phyloP scores from a whole-genome alignment of 2,888 invertebrate species.

The Onthophagus sagittarius region DNA sequence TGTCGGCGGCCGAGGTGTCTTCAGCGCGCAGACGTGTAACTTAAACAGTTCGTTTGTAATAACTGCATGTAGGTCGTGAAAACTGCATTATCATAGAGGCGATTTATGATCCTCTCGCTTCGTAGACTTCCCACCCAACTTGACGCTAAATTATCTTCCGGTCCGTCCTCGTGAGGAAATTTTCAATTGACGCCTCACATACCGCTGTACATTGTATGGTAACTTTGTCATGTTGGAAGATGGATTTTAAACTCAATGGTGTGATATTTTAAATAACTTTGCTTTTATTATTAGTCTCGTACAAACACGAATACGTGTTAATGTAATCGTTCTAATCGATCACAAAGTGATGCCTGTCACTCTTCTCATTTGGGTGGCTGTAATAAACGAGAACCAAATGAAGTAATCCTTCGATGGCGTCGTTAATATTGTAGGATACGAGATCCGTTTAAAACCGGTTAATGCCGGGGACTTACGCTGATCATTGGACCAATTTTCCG shows the following conservation, averaged over 20 bases:
- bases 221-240: too few relatives aligned
- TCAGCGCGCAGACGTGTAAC: slow-evolving; percentile 3
- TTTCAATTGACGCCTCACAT: background rate
- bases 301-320: too few relatives aligned
- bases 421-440: background rate
- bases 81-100: slow-evolving; percentile 8
- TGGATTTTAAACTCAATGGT: too few relatives aligned
- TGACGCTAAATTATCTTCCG: background rate
- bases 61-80: slow-evolving; percentile 10
- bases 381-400: background rate
- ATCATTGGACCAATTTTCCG: background rate
- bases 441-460: background rate
- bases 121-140: too few relatives aligned
- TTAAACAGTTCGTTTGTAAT: slow-evolving; percentile 12
- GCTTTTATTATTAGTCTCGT: too few relatives aligned
- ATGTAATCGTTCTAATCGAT: background rate
- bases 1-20: background rate
- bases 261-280: too few relatives aligned
- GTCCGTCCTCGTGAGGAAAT: background rate
- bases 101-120: background rate
- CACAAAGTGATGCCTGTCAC: background rate
- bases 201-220: too few relatives aligned
- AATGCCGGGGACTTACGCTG: background rate
- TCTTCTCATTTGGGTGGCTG: background rate
- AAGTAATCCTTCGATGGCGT: background rate